Percentiles rank a stretch among this genome's conserved stretches.
phyloP scores from a whole-genome alignment of 1,140 invertebrate genomes.

The Drosophila sulfurigaster region DNA sequence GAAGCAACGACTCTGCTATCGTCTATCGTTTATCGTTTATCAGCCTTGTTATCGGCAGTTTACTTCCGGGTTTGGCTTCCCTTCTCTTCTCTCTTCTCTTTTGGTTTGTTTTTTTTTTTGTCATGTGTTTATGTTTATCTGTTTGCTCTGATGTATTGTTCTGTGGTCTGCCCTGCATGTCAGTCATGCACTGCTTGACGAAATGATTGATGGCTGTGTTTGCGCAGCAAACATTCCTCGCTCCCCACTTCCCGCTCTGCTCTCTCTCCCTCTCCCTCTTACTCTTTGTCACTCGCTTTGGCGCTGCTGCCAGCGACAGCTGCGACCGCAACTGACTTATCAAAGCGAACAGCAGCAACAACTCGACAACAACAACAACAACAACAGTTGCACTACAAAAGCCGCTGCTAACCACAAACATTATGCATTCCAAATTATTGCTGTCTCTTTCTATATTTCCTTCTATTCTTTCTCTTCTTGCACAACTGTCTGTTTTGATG shows the following conservation, averaged over 20 bases:
- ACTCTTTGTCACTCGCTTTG: background rate
- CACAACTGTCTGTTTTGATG: background rate
- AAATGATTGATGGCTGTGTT: conserved; percentile 48
- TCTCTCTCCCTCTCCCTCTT: background rate
- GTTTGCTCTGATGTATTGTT: conserved; percentile 32
- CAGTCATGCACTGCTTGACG: conserved; percentile 45
- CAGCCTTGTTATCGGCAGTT: conserved; percentile 10
- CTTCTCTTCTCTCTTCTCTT: background rate
- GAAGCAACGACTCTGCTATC: conserved; percentile 6
- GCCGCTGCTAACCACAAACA: conserved; percentile 27
- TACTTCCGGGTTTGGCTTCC: background rate
- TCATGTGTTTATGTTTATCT: background rate
- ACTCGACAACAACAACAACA: background rate
- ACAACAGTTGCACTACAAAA: conserved; percentile 11
- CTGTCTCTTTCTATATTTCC: background rate
- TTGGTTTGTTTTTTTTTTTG: conserved; percentile 10
- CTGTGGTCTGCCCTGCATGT: conserved; percentile 30
- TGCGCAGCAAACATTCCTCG: background rate
- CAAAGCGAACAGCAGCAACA: background rate
- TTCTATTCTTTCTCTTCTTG: background rate
- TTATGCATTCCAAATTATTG: conserved; percentile 29
- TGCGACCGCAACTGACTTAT: conserved; percentile 28
- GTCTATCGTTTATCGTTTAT: conserved; percentile 28
- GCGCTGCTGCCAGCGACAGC: conserved; percentile 31
- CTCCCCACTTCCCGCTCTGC: background rate